phyloP scores from a whole-genome alignment of 1,140 invertebrate genomes.

The Leptonema lineaticorne region DNA sequence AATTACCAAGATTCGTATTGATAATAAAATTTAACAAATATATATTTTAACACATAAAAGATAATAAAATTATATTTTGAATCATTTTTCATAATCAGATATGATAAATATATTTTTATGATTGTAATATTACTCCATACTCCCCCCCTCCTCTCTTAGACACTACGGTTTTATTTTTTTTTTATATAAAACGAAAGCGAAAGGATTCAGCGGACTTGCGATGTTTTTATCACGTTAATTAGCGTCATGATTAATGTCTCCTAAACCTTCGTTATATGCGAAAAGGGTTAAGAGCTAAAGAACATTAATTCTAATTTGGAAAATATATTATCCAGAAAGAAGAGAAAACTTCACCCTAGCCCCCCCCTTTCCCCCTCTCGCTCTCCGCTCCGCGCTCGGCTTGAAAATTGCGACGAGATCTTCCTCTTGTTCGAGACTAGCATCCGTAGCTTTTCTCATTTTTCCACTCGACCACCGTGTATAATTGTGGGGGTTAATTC shows the following conservation, averaged over 20 bases:
- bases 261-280: conserved; percentile 36
- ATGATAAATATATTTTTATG: no score
- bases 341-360: conserved; percentile 19
- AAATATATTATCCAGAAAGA: conserved; percentile 35
- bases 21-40: no score
- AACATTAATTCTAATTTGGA: conserved; percentile 39
- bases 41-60: no score
- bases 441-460: neutral
- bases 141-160: neutral
- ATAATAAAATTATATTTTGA: no score
- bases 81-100: no score
- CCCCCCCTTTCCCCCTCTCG: no score
- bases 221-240: conserved; percentile 41
- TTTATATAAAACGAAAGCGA: neutral
- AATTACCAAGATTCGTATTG: no score
- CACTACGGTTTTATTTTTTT: no score
- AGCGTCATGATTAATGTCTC: conserved; percentile 39
- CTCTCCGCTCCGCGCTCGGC: no score
- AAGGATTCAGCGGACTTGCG: neutral
- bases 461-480: neutral
- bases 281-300: conserved; percentile 39
- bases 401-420: conserved; percentile 15
- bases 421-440: neutral
- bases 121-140: no score
- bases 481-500: conserved; percentile 2